Percentiles rank a stretch among this genome's conserved stretches.
Evolutionary conservation across 1,140 invertebrate genomes (phyloP).

Genomic region (Propsilocerus akamusi): DNA sequence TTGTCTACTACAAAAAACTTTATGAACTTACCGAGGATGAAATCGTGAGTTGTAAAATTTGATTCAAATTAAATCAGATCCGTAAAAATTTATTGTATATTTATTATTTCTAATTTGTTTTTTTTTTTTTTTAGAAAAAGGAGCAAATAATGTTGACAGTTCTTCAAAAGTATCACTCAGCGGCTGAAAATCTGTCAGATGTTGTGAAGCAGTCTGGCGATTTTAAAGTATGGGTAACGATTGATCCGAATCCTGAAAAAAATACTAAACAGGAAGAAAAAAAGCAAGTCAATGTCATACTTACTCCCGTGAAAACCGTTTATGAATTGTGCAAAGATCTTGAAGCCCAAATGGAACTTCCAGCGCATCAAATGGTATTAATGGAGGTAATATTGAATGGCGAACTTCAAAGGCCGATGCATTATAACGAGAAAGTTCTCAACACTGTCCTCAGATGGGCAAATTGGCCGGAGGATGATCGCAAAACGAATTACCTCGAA

Average conservation of each 20-base stretch:
- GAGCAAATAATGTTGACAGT: constrained; percentile 52
- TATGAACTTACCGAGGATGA: constrained; percentile 30
- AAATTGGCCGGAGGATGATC: constrained; percentile 63
- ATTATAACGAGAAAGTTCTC: constrained; percentile 49
- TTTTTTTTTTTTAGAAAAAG: constrained; percentile 24
- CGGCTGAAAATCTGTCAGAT: constrained; percentile 25
- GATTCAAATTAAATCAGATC: too few relatives aligned
- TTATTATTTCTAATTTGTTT: constrained; percentile 32
- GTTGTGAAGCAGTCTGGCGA: constrained; percentile 51
- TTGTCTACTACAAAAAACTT: constrained; percentile 30
- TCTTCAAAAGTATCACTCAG: constrained; percentile 43
- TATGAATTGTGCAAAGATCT: constrained; percentile 51
- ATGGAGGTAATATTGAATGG: constrained; percentile 59
- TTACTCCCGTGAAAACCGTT: constrained; percentile 57
- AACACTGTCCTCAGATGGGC: constrained; percentile 60
- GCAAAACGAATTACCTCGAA: constrained; percentile 63
- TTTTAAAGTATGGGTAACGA: constrained; percentile 53
- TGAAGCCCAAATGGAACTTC: constrained; percentile 35
- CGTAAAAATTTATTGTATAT: constrained; percentile 10
- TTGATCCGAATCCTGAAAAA: constrained; percentile 19
- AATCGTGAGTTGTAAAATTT: constrained; percentile 12
- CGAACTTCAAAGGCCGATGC: constrained; percentile 50
- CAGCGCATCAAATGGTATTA: constrained; percentile 43
- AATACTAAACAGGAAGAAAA: constrained; percentile 20
- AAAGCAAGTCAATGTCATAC: constrained; percentile 21